Conservation (phyloP, 1,140 invertebrate species). For the Neelides sp. region DNA sequence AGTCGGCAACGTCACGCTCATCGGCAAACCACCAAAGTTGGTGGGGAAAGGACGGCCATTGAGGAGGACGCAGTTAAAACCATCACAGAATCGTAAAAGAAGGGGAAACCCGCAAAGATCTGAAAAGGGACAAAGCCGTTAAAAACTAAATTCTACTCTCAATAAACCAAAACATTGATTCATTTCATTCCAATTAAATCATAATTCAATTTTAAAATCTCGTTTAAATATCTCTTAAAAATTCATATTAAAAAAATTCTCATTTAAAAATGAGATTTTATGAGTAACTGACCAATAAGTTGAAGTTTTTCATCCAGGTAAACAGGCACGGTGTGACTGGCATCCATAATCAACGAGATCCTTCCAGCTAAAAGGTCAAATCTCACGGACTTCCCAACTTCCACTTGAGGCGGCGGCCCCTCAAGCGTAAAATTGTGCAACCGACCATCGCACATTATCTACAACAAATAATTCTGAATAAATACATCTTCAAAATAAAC, state of each 20-base stretch:
- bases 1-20: constrained; percentile 59
- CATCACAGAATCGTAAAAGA: constrained; percentile 64
- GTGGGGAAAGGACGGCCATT: constrained; percentile 63
- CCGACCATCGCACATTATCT: too few relatives aligned
- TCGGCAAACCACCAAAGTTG: constrained; percentile 82
- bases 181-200: too few relatives aligned
- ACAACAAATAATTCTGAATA: constrained; percentile 37
- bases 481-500: background rate
- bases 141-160: background rate
- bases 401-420: constrained; percentile 64
- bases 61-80: constrained; percentile 59
- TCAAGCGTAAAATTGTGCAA: constrained; percentile 61
- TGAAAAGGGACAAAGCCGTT: constrained; percentile 39
- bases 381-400: constrained; percentile 42
- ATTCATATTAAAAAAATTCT: background rate
- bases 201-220: too few relatives aligned
- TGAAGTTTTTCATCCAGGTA: constrained; percentile 77
- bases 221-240: background rate
- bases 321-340: constrained; percentile 58
- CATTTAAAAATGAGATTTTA: background rate
- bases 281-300: constrained; percentile 38
- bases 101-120: constrained; percentile 58
- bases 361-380: constrained; percentile 66
- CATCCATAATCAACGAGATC: constrained; percentile 69
- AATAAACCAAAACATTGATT: too few relatives aligned